phyloP scores from a whole-genome alignment of 1,140 invertebrate species.

The Orchestia grillus region DNA sequence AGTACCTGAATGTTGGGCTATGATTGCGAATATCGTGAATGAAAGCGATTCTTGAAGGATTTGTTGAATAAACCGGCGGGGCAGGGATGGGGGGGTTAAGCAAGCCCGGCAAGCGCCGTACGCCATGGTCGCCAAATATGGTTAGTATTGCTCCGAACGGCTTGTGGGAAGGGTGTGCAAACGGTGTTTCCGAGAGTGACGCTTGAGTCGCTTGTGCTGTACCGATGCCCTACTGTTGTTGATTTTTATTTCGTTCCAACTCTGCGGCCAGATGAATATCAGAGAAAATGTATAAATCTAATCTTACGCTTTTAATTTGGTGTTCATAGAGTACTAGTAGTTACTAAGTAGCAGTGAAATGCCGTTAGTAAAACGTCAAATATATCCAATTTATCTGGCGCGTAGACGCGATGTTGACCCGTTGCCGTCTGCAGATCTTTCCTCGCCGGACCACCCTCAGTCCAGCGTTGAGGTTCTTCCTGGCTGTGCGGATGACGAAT shows the following conservation, averaged over 20 bases:
- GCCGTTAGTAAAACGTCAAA: slow-evolving; percentile 41
- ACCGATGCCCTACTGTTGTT: slow-evolving; percentile 11
- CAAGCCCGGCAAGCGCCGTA: not conserved
- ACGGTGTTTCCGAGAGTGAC: not conserved
- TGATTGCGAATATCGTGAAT: not conserved
- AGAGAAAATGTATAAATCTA: not conserved
- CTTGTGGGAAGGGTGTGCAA: not conserved
- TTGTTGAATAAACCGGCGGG: not conserved
- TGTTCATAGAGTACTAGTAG: not conserved
- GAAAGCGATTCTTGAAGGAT: not conserved
- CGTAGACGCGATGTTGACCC: slow-evolving; percentile 1
- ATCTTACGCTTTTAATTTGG: not conserved
- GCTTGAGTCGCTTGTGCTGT: not conserved
- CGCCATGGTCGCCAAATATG: not conserved
- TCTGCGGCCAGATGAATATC: not conserved
- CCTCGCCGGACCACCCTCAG: not conserved
- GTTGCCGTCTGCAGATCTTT: not conserved
- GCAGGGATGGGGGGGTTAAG: not conserved
- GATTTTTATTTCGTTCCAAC: not conserved
- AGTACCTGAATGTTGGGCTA: not conserved
- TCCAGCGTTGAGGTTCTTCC: not conserved
- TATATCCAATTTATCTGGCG: slow-evolving; percentile 14
- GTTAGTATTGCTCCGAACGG: not conserved
- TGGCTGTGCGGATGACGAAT: not conserved
- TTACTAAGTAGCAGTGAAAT: not conserved